A percentile compares a stretch with the other conserved stretches of the same genome.
Evolutionary conservation across 2,797 vertebrate species (phyloP).

Genomic region (Hyperoplus immaculatus): DNA sequence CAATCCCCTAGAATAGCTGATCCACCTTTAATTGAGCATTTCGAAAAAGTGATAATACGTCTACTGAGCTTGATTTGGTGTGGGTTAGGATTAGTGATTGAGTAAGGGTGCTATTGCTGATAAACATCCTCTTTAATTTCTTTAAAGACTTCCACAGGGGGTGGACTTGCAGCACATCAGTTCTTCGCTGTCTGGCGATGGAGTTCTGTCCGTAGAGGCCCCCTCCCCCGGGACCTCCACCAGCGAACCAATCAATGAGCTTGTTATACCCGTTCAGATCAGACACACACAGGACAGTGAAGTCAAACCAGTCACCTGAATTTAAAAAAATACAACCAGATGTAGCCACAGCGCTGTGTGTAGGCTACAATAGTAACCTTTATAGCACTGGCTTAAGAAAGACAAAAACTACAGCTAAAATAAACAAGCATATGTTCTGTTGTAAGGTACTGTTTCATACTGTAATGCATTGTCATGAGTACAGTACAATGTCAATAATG

Average conservation of each 20-base stretch:
- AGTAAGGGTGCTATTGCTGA: neutral
- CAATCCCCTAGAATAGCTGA: too few species aligned
- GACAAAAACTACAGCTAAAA: too few species aligned
- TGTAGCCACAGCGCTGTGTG: constrained; percentile 1
- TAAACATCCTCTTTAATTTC: constrained; percentile 3
- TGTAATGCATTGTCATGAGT: constrained; percentile 4
- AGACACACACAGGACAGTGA: constrained; percentile 58
- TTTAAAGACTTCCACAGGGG: constrained; percentile 80
- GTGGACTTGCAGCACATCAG: constrained; percentile 81
- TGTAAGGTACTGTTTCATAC: neutral
- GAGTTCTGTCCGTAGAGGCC: constrained; percentile 82
- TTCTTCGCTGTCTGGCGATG: constrained; percentile 79
- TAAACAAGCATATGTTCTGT: constrained; percentile 20
- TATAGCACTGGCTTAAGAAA: constrained; percentile 16
- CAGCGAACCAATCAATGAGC: constrained; percentile 58
- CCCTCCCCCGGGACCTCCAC: constrained; percentile 58
- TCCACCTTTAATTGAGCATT: neutral
- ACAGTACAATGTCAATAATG: neutral
- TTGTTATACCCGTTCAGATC: constrained; percentile 83
- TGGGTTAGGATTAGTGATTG: neutral
- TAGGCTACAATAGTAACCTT: neutral
- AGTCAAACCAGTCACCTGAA: constrained; percentile 45
- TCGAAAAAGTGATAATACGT: neutral
- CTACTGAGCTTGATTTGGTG: neutral
- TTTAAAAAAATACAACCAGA: neutral